Conservation (phyloP, 2,797 vertebrate genomes). For the Sparidentex hasta region DNA sequence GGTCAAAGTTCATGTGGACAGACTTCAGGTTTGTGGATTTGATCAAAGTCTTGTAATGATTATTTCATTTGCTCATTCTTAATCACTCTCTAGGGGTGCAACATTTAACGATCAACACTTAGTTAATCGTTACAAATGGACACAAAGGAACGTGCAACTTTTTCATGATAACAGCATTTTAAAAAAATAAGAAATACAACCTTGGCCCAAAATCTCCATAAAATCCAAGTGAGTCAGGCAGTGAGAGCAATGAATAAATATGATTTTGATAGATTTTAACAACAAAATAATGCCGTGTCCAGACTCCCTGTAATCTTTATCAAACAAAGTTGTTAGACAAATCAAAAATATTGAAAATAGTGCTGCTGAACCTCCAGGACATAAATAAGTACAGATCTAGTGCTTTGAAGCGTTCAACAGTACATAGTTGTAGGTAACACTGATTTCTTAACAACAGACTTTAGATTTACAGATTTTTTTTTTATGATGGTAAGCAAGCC, state of each 20-base stretch:
- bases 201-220: not conserved
- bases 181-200: too few relatives aligned
- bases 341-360: not conserved
- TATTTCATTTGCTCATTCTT: not conserved
- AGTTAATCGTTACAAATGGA: not conserved
- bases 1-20: conserved; percentile 97
- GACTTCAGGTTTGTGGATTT: conserved; percentile 91
- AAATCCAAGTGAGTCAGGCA: not conserved
- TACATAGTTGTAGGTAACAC: not conserved
- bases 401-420: not conserved
- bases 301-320: not conserved
- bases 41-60: not conserved
- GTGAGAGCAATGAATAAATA: not conserved
- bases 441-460: not conserved
- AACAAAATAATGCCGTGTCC: not conserved
- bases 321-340: not conserved
- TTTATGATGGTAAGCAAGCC: not conserved
- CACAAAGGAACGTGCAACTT: not conserved
- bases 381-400: too few relatives aligned
- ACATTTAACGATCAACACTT: not conserved
- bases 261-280: not conserved
- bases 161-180: not conserved
- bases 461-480: not conserved
- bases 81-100: not conserved
- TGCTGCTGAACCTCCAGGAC: not conserved